A percentile compares a stretch with the other conserved stretches of the same genome.
These are phyloP conservation scores for Cosmia pyralina DNA, from an alignment of 2,888 invertebrate genomes.

Conservation along the genomic window DNA sequence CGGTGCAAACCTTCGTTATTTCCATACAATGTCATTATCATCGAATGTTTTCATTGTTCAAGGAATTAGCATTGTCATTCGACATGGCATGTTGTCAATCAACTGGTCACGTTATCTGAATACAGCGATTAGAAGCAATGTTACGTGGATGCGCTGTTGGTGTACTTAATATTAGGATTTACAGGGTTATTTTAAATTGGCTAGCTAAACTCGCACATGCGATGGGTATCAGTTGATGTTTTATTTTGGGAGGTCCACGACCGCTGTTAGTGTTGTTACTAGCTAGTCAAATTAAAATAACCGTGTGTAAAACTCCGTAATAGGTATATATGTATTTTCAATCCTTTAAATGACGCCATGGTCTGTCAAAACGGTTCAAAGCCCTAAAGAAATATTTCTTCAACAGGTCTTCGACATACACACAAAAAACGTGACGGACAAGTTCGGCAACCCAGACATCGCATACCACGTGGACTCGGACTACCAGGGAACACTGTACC, in stretches of 20 bases:
- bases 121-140: not conserved
- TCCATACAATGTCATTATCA: constrained; percentile 74
- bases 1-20: constrained; percentile 24
- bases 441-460: constrained; percentile 79
- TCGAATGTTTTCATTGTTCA: constrained; percentile 64
- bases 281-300: no score
- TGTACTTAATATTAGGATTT: not conserved
- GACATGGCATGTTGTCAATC: constrained; percentile 26
- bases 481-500: constrained; percentile 91
- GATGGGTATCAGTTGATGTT: no score
- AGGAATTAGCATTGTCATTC: constrained; percentile 31
- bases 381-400: constrained; percentile 41
- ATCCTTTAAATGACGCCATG: not conserved
- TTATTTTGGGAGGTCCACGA: no score
- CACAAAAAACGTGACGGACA: constrained; percentile 85
- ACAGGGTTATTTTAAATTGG: no score
- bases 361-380: not conserved
- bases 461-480: constrained; percentile 89
- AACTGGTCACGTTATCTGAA: constrained; percentile 25
- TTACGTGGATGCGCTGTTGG: not conserved
- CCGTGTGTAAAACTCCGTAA: no score
- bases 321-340: not conserved
- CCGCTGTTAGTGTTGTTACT: no score
- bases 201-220: no score
- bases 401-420: constrained; percentile 87